These are phyloP conservation scores for Archegozetes longisetosus DNA, from an alignment of 1,140 invertebrate genomes.

Conservation along the genomic window DNA sequence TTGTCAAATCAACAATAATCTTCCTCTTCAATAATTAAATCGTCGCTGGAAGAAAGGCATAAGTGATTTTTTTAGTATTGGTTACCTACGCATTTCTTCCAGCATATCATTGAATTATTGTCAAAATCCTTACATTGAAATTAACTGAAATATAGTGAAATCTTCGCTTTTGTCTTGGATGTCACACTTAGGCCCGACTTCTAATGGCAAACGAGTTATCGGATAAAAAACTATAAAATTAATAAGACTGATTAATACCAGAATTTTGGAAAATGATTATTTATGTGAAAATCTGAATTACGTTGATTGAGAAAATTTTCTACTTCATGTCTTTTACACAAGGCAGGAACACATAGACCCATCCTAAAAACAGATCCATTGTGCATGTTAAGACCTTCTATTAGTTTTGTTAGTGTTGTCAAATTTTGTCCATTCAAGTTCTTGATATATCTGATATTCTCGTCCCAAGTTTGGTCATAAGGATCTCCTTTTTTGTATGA, in stretches of 20 bases:
- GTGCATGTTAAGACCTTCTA: not conserved
- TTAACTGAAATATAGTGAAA: not conserved
- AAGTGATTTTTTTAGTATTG: too few species aligned
- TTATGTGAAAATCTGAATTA: not conserved
- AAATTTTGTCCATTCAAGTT: not conserved
- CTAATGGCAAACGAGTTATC: conserved; percentile 3
- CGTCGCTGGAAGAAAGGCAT: too few species aligned
- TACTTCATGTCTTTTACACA: conserved; percentile 10
- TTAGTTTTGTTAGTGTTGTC: not conserved
- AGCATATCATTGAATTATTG: too few species aligned
- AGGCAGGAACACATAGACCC: conserved; percentile 1
- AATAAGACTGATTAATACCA: not conserved
- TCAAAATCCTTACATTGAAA: conserved; percentile 1
- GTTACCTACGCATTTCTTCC: too few species aligned
- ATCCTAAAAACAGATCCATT: conserved; percentile 2
- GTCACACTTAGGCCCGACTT: conserved; percentile 3
- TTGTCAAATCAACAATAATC: too few species aligned
- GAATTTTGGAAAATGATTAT: not conserved
- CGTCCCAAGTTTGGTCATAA: not conserved
- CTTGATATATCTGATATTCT: not conserved
- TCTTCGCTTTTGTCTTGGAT: not conserved
- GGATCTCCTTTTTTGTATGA: not conserved
- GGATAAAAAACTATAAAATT: conserved; percentile 13
- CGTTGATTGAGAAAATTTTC: conserved; percentile 4
- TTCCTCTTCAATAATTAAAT: too few species aligned